Percentiles rank a stretch among this genome's conserved stretches.
Conservation (phyloP, 1,140 invertebrate genomes). For the Chionoecetes opilio region DNA sequence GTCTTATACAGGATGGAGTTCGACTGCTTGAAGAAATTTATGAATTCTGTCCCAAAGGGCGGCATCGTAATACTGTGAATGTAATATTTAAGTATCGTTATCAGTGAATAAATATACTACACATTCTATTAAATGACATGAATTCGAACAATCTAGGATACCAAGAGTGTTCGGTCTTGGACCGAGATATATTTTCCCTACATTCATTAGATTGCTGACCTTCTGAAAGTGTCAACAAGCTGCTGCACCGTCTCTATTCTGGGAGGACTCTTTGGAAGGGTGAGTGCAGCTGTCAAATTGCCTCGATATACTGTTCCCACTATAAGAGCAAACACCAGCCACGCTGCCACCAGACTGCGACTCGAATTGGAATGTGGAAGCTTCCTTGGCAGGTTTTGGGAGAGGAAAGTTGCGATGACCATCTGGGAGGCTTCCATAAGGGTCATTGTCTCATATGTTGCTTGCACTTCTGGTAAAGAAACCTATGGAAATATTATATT, state of each 20-base stretch:
- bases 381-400: background rate
- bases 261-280: slow-evolving; percentile 64
- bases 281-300: slow-evolving; percentile 65
- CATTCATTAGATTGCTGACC: no score
- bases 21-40: slow-evolving; percentile 67
- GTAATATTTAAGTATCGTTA: background rate
- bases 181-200: no score
- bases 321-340: slow-evolving; percentile 66
- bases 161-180: no score
- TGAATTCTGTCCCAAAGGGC: slow-evolving; percentile 59
- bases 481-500: no score
- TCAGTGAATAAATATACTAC: background rate
- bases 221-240: slow-evolving; percentile 31
- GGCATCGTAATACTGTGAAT: slow-evolving; percentile 67
- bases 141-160: no score
- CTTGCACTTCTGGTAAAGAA: no score
- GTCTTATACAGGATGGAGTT: slow-evolving; percentile 55
- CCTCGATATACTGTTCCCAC: slow-evolving; percentile 61
- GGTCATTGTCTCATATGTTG: no score
- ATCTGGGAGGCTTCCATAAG: background rate
- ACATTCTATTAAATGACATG: background rate
- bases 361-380: background rate
- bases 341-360: background rate
- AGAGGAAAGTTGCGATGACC: background rate
- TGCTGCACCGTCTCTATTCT: slow-evolving; percentile 59